A percentile compares a stretch with the other conserved stretches of the same genome.
phyloP scores from a whole-genome alignment of 2,113 vertebrate species.

The Caloenas nicobarica region DNA sequence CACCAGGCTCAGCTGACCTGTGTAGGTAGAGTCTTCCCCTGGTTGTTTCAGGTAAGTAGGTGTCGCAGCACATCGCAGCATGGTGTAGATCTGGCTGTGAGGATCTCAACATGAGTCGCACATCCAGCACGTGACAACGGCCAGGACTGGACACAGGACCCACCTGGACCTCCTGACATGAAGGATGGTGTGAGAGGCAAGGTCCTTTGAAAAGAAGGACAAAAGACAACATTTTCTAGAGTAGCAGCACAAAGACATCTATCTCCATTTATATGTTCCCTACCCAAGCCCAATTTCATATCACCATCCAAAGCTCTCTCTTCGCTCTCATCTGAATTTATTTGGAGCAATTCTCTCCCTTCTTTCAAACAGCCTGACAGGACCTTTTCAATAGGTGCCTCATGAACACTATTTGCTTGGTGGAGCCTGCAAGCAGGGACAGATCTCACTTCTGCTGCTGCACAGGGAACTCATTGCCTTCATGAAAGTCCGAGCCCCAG shows the following conservation, averaged over 20 bases:
- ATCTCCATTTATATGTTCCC: not conserved
- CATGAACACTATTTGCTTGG: not conserved
- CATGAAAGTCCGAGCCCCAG: not conserved
- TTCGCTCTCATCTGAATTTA: not conserved
- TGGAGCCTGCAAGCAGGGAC: not conserved
- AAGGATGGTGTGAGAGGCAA: not conserved
- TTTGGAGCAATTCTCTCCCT: not conserved
- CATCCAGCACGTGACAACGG: not conserved
- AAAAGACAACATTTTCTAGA: not conserved
- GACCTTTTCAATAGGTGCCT: not conserved
- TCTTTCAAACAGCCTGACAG: not conserved
- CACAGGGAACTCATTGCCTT: not conserved
- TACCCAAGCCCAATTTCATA: not conserved
- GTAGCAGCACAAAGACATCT: not conserved
- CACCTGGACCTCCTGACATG: not conserved
- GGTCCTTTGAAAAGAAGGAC: not conserved
- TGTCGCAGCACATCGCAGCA: not conserved
- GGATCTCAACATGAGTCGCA: not conserved
- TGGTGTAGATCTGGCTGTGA: not conserved
- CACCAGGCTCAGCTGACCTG: not conserved
- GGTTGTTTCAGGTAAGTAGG: not conserved
- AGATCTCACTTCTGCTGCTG: not conserved
- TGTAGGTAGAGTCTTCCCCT: not conserved
- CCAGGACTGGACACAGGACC: not conserved
- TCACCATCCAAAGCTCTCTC: not conserved